phyloP scores from a whole-genome alignment of 2,888 invertebrate species.

The Acleris laterana region DNA sequence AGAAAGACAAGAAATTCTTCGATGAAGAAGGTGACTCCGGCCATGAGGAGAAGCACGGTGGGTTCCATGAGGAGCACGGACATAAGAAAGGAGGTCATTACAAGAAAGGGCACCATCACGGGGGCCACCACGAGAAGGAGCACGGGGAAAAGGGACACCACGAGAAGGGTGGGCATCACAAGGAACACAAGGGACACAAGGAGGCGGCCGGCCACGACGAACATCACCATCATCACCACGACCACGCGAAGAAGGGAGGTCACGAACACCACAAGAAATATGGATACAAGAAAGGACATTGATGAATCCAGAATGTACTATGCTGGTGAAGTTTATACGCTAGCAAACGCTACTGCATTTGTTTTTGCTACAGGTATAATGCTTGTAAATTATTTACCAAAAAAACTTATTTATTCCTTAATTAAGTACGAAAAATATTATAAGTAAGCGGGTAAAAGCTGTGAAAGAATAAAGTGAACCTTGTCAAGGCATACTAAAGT shows the following conservation, averaged over 20 bases:
- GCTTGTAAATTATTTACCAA: slow-evolving; percentile 31
- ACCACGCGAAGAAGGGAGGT: slow-evolving; percentile 91
- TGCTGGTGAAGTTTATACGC: slow-evolving; percentile 7
- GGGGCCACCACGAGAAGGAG: slow-evolving; percentile 90
- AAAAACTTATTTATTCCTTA: slow-evolving; percentile 29
- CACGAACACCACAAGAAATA: slow-evolving; percentile 92
- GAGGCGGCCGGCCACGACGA: slow-evolving; percentile 90
- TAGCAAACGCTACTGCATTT: slow-evolving; percentile 14
- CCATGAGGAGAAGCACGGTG: slow-evolving; percentile 92
- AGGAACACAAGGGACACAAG: slow-evolving; percentile 92
- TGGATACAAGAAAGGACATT: slow-evolving; percentile 86
- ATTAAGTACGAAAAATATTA: slow-evolving; percentile 20
- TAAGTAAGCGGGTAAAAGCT: neutral
- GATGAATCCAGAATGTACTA: slow-evolving; percentile 34
- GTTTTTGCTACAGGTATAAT: slow-evolving; percentile 17
- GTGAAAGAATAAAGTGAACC: neutral
- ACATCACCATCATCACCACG: slow-evolving; percentile 89
- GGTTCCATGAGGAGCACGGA: slow-evolving; percentile 90
- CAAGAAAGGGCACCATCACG: slow-evolving; percentile 92
- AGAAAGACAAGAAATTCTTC: slow-evolving; percentile 94
- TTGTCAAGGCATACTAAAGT: too few relatives aligned
- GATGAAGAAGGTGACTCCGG: slow-evolving; percentile 93
- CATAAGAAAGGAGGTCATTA: slow-evolving; percentile 92
- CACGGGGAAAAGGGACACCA: slow-evolving; percentile 92
- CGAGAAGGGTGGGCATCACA: slow-evolving; percentile 91